These are phyloP conservation scores for Pholis gunnellus DNA, from an alignment of 2,113 vertebrate genomes.

Conservation along the genomic window DNA sequence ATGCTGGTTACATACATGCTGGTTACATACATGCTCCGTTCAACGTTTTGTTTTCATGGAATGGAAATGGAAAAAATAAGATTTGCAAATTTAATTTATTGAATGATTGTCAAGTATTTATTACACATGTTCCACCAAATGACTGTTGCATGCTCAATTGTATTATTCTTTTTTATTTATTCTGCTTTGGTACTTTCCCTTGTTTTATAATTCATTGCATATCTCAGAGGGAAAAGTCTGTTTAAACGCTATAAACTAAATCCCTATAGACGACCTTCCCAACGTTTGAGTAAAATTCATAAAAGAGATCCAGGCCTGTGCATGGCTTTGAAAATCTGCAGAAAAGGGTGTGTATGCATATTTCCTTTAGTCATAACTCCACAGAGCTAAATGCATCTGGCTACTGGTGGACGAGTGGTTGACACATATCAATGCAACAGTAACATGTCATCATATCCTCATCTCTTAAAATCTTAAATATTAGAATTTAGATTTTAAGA, in stretches of 20 bases:
- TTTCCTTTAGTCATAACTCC: not conserved
- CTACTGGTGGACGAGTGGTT: not conserved
- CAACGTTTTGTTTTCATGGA: not conserved
- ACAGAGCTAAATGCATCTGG: not conserved
- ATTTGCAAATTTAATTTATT: not conserved
- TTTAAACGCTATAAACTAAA: not conserved
- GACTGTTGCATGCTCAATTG: not conserved
- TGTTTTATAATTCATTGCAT: not conserved
- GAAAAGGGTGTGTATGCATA: not conserved
- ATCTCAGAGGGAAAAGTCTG: not conserved
- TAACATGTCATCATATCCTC: not conserved
- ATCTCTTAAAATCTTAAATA: not conserved
- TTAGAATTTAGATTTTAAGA: not conserved
- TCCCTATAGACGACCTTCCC: not conserved
- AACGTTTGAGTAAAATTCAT: not conserved
- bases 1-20: conserved; percentile 5
- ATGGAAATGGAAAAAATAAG: not conserved
- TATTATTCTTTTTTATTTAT: not conserved
- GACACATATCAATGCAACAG: not conserved
- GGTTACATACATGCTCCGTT: conserved; percentile 5
- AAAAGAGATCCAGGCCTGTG: not conserved
- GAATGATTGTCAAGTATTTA: not conserved
- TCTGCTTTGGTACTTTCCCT: not conserved
- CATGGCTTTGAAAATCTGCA: not conserved
- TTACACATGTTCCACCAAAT: not conserved